These are phyloP conservation scores for Sarotherodon lohbergeri DNA, from an alignment of 2,113 vertebrate genomes.

Conservation along the genomic window DNA sequence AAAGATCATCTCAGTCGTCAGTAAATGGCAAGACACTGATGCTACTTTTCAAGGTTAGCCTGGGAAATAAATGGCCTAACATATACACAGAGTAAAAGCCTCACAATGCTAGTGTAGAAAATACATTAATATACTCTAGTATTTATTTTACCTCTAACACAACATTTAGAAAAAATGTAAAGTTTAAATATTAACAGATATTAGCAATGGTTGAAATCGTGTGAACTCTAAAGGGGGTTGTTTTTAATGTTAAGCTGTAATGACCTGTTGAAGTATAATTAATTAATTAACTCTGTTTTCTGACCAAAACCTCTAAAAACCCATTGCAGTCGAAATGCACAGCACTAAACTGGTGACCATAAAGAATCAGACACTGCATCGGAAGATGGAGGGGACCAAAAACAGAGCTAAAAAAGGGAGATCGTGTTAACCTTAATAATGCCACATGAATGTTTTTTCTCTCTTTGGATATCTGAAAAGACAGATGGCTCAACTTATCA, in stretches of 20 bases:
- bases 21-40: background rate
- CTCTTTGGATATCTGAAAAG: background rate
- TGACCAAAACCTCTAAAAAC: background rate
- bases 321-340: background rate
- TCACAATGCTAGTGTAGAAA: background rate
- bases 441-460: background rate
- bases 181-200: background rate
- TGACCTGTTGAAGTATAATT: background rate
- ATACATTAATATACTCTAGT: background rate
- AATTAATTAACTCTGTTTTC: background rate
- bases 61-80: background rate
- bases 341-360: background rate
- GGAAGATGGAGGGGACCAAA: background rate
- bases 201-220: background rate
- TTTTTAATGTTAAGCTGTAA: background rate
- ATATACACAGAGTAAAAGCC: background rate
- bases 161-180: background rate
- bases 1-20: background rate
- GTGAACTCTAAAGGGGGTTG: background rate
- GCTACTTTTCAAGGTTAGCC: background rate
- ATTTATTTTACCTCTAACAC: background rate
- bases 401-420: background rate
- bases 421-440: rapidly evolving
- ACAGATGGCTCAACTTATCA: background rate
- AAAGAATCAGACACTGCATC: background rate